Percentiles rank a stretch among this genome's conserved stretches.
These are phyloP conservation scores for Eupristina koningsbergeri DNA, from an alignment of 1,140 invertebrate species.

Conservation along the genomic window DNA sequence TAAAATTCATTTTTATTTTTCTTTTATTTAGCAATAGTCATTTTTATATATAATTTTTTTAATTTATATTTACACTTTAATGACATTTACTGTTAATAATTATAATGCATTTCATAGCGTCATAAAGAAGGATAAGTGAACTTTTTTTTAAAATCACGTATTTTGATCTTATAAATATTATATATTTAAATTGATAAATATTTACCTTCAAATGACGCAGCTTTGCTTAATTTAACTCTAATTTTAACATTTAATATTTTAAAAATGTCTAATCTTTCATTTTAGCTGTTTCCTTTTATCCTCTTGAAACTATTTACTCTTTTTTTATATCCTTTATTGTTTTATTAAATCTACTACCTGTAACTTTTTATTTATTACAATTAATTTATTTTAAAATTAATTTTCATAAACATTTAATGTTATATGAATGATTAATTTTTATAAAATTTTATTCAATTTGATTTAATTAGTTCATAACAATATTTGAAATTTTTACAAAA, in stretches of 20 bases:
- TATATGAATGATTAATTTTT: not conserved
- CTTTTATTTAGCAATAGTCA: not conserved
- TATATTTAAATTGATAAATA: conserved; percentile 5
- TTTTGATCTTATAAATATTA: conserved; percentile 31
- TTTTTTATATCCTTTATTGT: conserved; percentile 36
- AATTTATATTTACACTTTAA: not conserved
- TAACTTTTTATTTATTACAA: conserved; percentile 5
- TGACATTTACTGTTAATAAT: conserved; percentile 6
- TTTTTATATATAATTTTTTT: not conserved
- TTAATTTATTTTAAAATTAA: conserved; percentile 2
- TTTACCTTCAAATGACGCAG: conserved; percentile 42
- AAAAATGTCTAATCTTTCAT: conserved; percentile 43
- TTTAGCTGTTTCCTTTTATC: conserved; percentile 49
- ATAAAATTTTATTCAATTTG: not conserved
- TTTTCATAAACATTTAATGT: not conserved
- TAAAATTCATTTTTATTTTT: not conserved
- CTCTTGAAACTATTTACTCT: not conserved
- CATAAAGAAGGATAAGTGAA: conserved; percentile 8
- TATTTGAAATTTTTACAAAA: not conserved
- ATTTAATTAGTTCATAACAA: not conserved
- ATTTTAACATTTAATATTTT: conserved; percentile 45
- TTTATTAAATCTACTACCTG: not conserved
- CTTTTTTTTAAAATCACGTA: not conserved
- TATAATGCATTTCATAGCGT: conserved; percentile 34
- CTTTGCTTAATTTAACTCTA: conserved; percentile 53